Conservation (phyloP, 2,113 vertebrate species). For the Gopherus evgoodei region DNA sequence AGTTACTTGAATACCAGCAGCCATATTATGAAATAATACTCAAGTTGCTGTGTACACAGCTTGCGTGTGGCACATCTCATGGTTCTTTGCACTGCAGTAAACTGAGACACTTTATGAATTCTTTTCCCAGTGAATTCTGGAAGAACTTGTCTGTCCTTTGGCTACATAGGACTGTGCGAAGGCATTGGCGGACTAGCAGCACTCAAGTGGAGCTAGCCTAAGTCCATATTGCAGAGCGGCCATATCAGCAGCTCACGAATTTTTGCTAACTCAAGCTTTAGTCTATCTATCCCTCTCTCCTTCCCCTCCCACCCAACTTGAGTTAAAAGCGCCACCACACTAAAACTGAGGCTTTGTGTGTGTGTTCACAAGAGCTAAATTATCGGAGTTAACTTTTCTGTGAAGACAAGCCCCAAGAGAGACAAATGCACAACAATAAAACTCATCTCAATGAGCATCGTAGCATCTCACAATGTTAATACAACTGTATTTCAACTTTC, state of each 20-base stretch:
- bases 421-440: neutral
- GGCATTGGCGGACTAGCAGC: too few species aligned
- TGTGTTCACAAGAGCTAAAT: neutral
- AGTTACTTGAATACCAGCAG: neutral
- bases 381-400: neutral
- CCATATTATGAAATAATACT: neutral
- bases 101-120: neutral
- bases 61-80: neutral
- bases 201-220: too few species aligned
- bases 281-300: too few species aligned
- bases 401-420: neutral
- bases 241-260: neutral
- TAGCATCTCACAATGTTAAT: neutral
- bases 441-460: neutral
- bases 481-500: neutral
- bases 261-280: neutral
- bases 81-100: neutral
- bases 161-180: too few species aligned
- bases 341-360: neutral
- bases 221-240: too few species aligned
- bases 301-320: neutral
- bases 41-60: neutral
- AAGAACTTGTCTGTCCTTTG: too few species aligned
- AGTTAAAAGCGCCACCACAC: neutral
- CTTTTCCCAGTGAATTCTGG: too few species aligned